Evolutionary conservation across 1,140 invertebrate genomes (phyloP).

Genomic region (Drosophila kepulauana): DNA sequence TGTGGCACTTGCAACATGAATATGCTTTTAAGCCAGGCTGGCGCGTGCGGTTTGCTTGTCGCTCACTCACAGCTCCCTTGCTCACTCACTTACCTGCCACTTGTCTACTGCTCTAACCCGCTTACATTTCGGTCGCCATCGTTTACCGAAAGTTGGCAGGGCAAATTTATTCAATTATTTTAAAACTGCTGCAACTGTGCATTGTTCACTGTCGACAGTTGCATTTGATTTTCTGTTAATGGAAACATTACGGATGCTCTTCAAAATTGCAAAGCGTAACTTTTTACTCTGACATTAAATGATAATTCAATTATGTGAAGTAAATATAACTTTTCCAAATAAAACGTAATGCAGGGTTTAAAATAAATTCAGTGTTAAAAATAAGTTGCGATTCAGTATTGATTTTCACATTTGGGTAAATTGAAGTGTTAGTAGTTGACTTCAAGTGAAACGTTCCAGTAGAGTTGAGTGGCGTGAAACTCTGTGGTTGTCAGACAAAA

Average conservation of each 20-base stretch:
- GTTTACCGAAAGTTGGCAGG: slow-evolving; percentile 3
- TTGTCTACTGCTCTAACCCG: not conserved
- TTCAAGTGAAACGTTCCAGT: not conserved
- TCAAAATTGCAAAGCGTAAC: not conserved
- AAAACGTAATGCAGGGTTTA: not conserved
- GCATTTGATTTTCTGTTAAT: slow-evolving; percentile 19
- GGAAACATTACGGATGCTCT: not conserved
- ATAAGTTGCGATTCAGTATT: not conserved
- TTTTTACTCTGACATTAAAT: too few species aligned
- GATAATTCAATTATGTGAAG: too few species aligned
- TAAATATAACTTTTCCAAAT: not conserved
- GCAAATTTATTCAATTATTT: slow-evolving; percentile 10
- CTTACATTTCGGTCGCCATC: not conserved
- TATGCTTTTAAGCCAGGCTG: slow-evolving; percentile 62
- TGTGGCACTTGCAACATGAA: slow-evolving; percentile 58
- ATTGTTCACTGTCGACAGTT: not conserved
- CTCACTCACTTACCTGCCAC: slow-evolving; percentile 6
- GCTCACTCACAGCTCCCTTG: not conserved
- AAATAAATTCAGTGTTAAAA: not conserved
- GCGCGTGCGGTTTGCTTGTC: slow-evolving; percentile 24
- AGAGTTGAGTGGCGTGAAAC: not conserved
- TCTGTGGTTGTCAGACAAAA: not conserved
- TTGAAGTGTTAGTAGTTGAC: not conserved
- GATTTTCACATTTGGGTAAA: not conserved
- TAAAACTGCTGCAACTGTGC: slow-evolving; percentile 5